A percentile compares a stretch with the other conserved stretches of the same genome.
These are phyloP conservation scores for Pteropus rufus DNA, from an alignment of 2,797 vertebrate genomes.

Conservation along the genomic window DNA sequence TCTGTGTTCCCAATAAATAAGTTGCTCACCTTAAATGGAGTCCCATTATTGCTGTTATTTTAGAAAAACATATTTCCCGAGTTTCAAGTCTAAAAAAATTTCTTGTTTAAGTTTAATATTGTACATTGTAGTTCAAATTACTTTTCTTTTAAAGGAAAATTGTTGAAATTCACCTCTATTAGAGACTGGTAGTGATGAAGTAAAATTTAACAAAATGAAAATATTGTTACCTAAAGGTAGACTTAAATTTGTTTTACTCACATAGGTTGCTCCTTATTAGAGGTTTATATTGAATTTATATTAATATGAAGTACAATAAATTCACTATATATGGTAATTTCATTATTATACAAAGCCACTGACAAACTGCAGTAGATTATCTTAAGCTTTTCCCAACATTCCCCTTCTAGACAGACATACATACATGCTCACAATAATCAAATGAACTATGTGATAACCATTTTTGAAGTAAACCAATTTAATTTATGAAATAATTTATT, in stretches of 20 bases:
- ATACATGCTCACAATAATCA: background rate
- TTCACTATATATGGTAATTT: slow-evolving; percentile 65
- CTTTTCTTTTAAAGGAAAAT: background rate
- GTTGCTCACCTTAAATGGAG: background rate
- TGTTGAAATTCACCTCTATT: background rate
- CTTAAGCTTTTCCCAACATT: slow-evolving; percentile 62
- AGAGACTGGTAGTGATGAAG: background rate
- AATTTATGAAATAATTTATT: slow-evolving; percentile 71
- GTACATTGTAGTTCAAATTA: background rate
- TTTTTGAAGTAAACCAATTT: slow-evolving; percentile 72
- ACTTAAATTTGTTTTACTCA: slow-evolving; percentile 39
- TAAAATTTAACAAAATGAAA: slow-evolving; percentile 34
- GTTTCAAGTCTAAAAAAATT: background rate
- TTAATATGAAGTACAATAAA: slow-evolving; percentile 63
- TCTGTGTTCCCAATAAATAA: background rate
- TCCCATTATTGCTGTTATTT: background rate
- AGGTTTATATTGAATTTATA: slow-evolving; percentile 47
- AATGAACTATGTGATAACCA: background rate
- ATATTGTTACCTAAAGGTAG: background rate
- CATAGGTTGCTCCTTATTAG: slow-evolving; percentile 54
- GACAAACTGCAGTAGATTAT: slow-evolving; percentile 31
- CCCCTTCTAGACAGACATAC: slow-evolving; percentile 66
- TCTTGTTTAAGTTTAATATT: background rate
- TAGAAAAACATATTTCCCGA: background rate
- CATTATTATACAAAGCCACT: slow-evolving; percentile 42